Evolutionary conservation across 2,888 invertebrate species (phyloP).

Genomic region (Nysson spinosus): DNA sequence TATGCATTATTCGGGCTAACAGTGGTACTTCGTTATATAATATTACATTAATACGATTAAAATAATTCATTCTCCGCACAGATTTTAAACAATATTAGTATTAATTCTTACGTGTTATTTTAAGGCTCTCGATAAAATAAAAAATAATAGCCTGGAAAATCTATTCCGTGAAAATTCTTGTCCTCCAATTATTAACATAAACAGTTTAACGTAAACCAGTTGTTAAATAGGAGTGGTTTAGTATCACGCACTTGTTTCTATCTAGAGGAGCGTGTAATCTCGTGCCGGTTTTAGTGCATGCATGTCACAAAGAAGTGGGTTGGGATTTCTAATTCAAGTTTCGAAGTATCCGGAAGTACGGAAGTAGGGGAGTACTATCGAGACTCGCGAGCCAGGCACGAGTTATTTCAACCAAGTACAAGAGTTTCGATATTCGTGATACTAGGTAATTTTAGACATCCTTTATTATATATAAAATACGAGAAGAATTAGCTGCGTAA

Average conservation of each 20-base stretch:
- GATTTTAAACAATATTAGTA: too few relatives aligned
- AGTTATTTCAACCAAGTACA: constrained; percentile 45
- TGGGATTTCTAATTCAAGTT: constrained; percentile 61
- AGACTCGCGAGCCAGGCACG: constrained; percentile 68
- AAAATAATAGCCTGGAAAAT: too few relatives aligned
- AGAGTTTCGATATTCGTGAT: constrained; percentile 50
- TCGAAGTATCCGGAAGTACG: constrained; percentile 69
- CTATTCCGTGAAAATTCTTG: too few relatives aligned
- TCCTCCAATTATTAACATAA: too few relatives aligned
- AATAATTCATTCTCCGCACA: too few relatives aligned
- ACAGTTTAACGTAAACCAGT: background rate
- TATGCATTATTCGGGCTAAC: too few relatives aligned
- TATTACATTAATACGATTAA: too few relatives aligned
- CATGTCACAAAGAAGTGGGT: constrained; percentile 45
- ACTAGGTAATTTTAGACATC: constrained; percentile 37
- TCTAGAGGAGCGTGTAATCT: constrained; percentile 16
- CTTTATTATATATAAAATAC: constrained; percentile 28
- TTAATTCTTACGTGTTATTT: too few relatives aligned
- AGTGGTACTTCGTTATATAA: too few relatives aligned
- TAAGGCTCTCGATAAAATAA: too few relatives aligned
- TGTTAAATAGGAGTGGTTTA: background rate
- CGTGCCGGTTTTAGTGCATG: constrained; percentile 44
- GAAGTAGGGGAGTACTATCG: constrained; percentile 56
- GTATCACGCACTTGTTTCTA: background rate
- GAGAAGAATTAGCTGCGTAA: constrained; percentile 10